Evolutionary conservation across 2,113 vertebrate species (phyloP), one percentile per base, ranked within the genome.

Genomic region (Aviceda subcristata): DNA sequence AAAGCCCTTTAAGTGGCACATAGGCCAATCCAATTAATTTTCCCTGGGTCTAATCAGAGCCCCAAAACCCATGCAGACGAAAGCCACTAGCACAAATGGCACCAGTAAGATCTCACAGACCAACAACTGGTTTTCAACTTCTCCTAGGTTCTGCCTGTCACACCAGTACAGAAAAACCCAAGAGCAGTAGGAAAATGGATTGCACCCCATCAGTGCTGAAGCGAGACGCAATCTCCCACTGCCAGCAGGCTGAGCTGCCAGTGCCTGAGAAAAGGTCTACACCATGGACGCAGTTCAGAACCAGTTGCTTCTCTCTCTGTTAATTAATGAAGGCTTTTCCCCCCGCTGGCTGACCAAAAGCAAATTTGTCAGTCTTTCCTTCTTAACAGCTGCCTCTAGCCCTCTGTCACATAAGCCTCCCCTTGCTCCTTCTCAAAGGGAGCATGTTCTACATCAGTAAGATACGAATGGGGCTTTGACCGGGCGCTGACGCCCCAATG

Each of bases 381-480:
- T 74, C 56, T 45, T 34, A 57, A 59, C 0, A 2, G 53, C 63
- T 76, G 36, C 18, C 32, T 72, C 55, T 26, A n/a, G 32, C 0
- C 0, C 20, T 11, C 32, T 16, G 34, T 53, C 78, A 51, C 6
- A 0, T 14, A 67, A 48, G 36, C 34, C 11, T 62, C 60, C 41
- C 36, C n/a, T 38, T 50, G 26, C 13, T 19, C 56, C 39, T 78
- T 81, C 62, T 34, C 64, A 41, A 59, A 46, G 11, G n/a, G 18
- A 75, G 38, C 36, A 26, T 1, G 8, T 38, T 77, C 50, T 14
- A 13, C 15, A 57, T 43, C 75, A 66, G 59, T 30, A 43, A 50
- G 30, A 26, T 17, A 38, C 22, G 1, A 1, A 23, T 3, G 29
- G 0, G 2, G 27, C 51, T 69, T 48, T 16, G 48, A 66, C 24